These are phyloP conservation scores for Galeopsomyia nigrocyanea DNA, from an alignment of 2,888 invertebrate species.

Conservation along the genomic window DNA sequence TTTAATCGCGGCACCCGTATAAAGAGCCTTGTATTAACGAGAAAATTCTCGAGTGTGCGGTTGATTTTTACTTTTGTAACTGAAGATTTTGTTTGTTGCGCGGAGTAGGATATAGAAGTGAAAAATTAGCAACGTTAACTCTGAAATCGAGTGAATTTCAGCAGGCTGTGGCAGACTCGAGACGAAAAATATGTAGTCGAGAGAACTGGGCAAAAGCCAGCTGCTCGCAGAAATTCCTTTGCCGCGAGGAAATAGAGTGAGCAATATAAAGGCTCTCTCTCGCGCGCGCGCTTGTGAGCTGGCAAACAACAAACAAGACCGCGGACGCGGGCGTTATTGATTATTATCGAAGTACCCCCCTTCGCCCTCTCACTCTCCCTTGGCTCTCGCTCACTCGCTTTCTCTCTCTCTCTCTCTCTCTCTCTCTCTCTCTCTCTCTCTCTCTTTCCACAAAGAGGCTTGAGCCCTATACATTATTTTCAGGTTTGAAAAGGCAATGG, in stretches of 20 bases:
- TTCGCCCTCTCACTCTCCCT: conserved; percentile 1
- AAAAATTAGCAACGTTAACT: no score
- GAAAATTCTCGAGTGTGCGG: not conserved
- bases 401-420: not conserved
- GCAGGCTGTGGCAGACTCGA: no score
- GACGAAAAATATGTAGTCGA: not conserved
- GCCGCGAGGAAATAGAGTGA: conserved; percentile 23
- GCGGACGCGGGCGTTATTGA: conserved; percentile 41
- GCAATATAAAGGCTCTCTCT: not conserved
- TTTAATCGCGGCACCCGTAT: conserved; percentile 28
- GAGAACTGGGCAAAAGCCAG: not conserved
- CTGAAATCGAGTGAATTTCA: no score
- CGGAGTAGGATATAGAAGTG: no score
- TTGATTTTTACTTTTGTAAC: conserved; percentile 29
- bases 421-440: conserved; percentile 13
- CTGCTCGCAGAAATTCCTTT: conserved; percentile 8
- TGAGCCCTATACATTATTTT: conserved; percentile 40
- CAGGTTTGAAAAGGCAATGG: conserved; percentile 44
- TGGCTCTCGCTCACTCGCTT: not conserved
- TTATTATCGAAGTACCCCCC: conserved; percentile 43
- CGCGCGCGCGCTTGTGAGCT: not conserved
- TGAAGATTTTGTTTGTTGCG: no score
- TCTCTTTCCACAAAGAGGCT: conserved; percentile 30
- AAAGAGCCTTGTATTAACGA: not conserved
- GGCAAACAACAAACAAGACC: conserved; percentile 39